Base-by-base conservation (phyloP, 2,113 vertebrate species). In the Cyprinodon tularosa region DNA sequence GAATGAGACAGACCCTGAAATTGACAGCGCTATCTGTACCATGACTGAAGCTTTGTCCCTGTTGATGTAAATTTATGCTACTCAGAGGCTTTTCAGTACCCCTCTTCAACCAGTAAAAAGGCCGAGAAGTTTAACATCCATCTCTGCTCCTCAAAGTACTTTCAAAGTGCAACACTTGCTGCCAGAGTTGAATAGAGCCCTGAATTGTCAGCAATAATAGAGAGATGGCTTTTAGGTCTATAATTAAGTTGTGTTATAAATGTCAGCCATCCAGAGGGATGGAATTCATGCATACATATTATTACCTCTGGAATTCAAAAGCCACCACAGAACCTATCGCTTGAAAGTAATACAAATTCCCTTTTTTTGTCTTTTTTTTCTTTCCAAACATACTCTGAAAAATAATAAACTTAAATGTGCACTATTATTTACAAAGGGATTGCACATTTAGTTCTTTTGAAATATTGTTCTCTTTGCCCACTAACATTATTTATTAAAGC, bases 191-290 rank as follows among this genome's bases (percentile, higher is more conserved):
- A 92, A 89, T 88, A 80, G 90, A 91, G 86, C 84, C 75, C 65
- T 47, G 80, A 88, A 89, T 89, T 92, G 89, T 93, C 88, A 89
- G 88, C 84, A 92, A 93, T 92, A 92, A 94, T 88, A 92, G 89
- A 94, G 89, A 90, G 88, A 93, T 92, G 93, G 90, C 90, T 94
- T 94, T 95, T 93, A 94, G 91, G 90, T 92, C 90, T 91, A 89
- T 94, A 94, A 94, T 93, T 93, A 94, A 93, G 94, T 92, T 93
- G 92, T 91, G 90, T 90, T 94, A 90, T 93, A 93, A 93, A 95
- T 92, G 92, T 93, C 91, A 92, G 76, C 91, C 88, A 91, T 94
- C 90, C 86, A 90, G 86, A 83, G 76, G 87, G 89, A 91, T 90
- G 82, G 90, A 91, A 93, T 93, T 93, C 90, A 92, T 91, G 90